These are phyloP conservation scores for Halcyon leucocephala DNA, from an alignment of 2,797 vertebrate species.

Conservation along the genomic window DNA sequence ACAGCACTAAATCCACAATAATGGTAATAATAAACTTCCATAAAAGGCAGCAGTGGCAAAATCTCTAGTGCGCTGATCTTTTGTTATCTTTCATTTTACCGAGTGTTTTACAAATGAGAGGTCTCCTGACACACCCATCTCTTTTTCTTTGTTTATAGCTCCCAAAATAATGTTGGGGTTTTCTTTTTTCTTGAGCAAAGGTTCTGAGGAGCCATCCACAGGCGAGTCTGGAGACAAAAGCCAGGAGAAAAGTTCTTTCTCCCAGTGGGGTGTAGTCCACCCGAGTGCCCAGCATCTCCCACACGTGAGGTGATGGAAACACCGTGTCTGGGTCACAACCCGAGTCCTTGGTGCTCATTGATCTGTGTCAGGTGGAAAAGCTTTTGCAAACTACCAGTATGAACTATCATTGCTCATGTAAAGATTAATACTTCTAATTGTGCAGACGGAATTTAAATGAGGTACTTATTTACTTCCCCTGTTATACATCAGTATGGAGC, in stretches of 20 bases:
- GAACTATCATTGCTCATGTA: not conserved
- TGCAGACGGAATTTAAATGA: conserved; percentile 66
- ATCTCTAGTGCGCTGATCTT: conserved; percentile 8
- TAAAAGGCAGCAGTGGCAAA: conserved; percentile 42
- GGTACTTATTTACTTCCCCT: conserved; percentile 63
- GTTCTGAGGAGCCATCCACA: not conserved
- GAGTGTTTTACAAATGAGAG: not conserved
- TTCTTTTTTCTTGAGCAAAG: not conserved
- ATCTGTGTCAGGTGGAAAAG: conserved; percentile 29
- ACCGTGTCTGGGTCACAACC: not conserved
- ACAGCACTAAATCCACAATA: conserved; percentile 45
- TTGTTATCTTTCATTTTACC: conserved; percentile 7
- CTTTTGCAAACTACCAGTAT: not conserved
- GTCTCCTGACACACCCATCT: not conserved
- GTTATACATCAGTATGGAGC: conserved; percentile 23
- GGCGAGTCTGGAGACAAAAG: not conserved
- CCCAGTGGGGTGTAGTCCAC: not conserved
- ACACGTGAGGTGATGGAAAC: not conserved
- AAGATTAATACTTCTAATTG: conserved; percentile 72
- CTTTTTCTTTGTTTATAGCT: not conserved
- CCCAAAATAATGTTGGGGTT: not conserved
- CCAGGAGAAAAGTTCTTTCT: not conserved
- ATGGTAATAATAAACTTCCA: conserved; percentile 35
- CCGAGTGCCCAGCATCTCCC: not conserved
- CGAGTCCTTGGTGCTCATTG: not conserved